A percentile compares a stretch with the other conserved stretches of the same genome.
Conservation (phyloP, 1,140 invertebrate species). For the Drosophila fuyamai region DNA sequence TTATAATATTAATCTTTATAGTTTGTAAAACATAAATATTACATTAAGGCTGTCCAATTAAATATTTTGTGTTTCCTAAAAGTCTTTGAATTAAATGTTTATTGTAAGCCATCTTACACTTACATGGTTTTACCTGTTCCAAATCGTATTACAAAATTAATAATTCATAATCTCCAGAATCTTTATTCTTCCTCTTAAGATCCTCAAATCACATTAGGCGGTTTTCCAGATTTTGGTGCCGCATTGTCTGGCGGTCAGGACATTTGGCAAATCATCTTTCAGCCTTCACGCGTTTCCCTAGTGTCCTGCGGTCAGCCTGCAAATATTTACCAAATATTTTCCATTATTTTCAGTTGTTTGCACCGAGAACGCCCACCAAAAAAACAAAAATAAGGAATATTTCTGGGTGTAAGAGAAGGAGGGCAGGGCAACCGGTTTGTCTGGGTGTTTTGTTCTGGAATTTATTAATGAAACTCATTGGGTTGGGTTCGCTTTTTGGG, state of each 20-base stretch:
- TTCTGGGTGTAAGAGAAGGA: background rate
- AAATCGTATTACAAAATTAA: background rate
- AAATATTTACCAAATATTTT: conserved; percentile 82
- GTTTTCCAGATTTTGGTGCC: conserved; percentile 25
- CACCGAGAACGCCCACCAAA: conserved; percentile 55
- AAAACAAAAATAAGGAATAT: conserved; percentile 15
- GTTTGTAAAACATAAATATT: too few species aligned
- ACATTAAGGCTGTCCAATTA: too few species aligned
- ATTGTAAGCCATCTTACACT: background rate
- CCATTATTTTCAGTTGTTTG: conserved; percentile 52
- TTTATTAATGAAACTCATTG: conserved; percentile 67
- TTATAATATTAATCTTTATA: background rate
- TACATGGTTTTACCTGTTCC: background rate
- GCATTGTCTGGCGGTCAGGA: conserved; percentile 34
- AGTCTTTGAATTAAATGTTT: background rate
- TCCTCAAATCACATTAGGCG: conserved; percentile 13
- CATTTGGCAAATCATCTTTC: conserved; percentile 55
- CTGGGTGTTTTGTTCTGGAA: conserved; percentile 50
- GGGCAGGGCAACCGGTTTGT: conserved; percentile 34
- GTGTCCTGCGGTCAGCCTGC: conserved; percentile 46
- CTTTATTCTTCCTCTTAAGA: background rate
- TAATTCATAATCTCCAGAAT: conserved; percentile 4
- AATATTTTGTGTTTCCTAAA: background rate
- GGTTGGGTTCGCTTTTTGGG: conserved; percentile 35
- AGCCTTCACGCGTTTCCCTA: conserved; percentile 44